Evolutionary conservation across 1,140 invertebrate genomes (phyloP), one percentile per base, ranked within the genome.

Genomic region (Glossosoma conforme): DNA sequence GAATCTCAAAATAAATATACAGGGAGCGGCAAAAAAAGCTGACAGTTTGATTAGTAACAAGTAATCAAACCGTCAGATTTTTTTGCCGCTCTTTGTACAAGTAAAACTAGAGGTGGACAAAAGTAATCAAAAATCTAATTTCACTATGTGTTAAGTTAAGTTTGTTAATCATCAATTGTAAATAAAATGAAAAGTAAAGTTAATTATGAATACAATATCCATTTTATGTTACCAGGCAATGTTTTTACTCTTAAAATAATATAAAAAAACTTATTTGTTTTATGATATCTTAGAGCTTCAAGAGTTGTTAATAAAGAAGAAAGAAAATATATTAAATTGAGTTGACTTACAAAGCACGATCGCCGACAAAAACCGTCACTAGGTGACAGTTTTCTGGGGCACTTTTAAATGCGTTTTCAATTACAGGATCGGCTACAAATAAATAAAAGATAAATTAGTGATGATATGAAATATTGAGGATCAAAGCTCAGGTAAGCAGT

Each of bases 301-400:
- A 6, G n/a, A 28, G 6, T 28, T 28, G n/a, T n/a, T 8, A 28
- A 28, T 8, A n/a, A 28, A 10, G 8, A 5, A 36, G 14, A 36
- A 14, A 8, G 8, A 36, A 36, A 14, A 36, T 5, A 36, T 10
- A 36, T 10, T 10, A 10, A 10, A 36, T 10, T 38, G 18, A 49
- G 52, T 62, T n/a, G n/a, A 77, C 77, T 79, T 75, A 84, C 82
- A 69, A 77, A 36, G 72, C 54, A 44, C 81, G 69, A 58, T 86
- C 79, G 14, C 85, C 86, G 54, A 88, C 85, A 70, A 84, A 78
- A 1, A 86, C 83, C 65, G 78, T 75, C 28, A 82, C 71, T 68
- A 85, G 84, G 60, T 79, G 72, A 1, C 75, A 69, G 43, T 77
- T 66, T 33, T 76, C 76, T 11, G 81, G 65, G 11, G 77, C 65